Evolutionary conservation across 2,797 vertebrate species (phyloP), one percentile per base, ranked within the genome.

Genomic region (Clarias laeviceps): DNA sequence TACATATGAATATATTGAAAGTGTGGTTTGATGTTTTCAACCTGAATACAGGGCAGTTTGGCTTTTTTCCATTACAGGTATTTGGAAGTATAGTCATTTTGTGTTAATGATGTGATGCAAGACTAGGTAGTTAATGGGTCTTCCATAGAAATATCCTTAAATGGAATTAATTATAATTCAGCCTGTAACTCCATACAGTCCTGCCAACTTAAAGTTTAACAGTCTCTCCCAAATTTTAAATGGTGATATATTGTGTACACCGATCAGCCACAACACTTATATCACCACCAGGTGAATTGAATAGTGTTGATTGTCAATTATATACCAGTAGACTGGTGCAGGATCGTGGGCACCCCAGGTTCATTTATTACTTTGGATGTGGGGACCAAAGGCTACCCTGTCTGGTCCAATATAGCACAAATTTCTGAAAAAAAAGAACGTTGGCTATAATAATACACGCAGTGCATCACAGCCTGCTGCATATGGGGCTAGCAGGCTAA

Each of bases 181-280:
- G 34, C 22, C 37, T 45, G 9, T 45, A 72, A 24, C 24, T 11
- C 54, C 18, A 32, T 18, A 54, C 11, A 12, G 56, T 59, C 17
- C 54, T 66, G n/a, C 22, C 69, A 32, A 66, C 15, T 37, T 18
- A 29, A 22, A 56, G 22, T 20, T 12, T 69, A 37, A 37, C 18
- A 22, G 17, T 69, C 7, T 34, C 27, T 54, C n/a, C 18, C 57
- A 69, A 82, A 82, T 72, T 50, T 27, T 72, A 57, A 83, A 83
- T 72, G 54, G n/a, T 70, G 24, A 62, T 20, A 27, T 50, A 50
- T 50, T 12, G 11, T 12, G 11, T 50, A 50, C 45, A 12, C 2
- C 12, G 45, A 50, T 50, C 45, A 50, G 11, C 11, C 45, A 50
- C 45, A 50, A 50, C 11, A 50, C 11, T 50, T 9, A 45, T 11